phyloP scores from a whole-genome alignment of 2,888 invertebrate genomes.

The Phyllotreta striolata region DNA sequence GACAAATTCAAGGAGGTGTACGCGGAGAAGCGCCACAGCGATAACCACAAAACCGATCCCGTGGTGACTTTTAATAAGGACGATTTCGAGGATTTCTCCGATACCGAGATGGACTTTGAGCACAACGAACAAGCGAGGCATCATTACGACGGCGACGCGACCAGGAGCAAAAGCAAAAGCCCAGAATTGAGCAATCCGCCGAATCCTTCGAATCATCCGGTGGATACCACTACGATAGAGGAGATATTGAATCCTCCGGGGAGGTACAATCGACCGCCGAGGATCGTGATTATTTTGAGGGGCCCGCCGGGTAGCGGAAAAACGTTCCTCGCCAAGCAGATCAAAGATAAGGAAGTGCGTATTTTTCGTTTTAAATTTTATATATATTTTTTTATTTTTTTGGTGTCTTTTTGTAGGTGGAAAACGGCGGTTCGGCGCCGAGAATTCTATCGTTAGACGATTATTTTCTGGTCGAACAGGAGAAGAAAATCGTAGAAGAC shows the following conservation, averaged over 20 bases:
- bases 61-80: slow-evolving; percentile 12
- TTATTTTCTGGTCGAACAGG: slow-evolving; percentile 91
- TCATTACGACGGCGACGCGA: slow-evolving; percentile 18
- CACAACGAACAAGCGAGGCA: slow-evolving; percentile 35
- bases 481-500: slow-evolving; percentile 74
- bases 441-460: slow-evolving; percentile 94
- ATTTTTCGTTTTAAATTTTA: slow-evolving; percentile 6
- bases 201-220: slow-evolving; percentile 34
- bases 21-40: slow-evolving; percentile 3
- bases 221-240: slow-evolving; percentile 67
- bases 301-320: slow-evolving; percentile 97
- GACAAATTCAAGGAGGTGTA: neutral
- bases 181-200: slow-evolving; percentile 41
- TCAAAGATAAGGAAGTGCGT: slow-evolving; percentile 78
- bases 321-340: slow-evolving; percentile 86
- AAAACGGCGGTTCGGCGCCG: slow-evolving; percentile 87
- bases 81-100: slow-evolving; percentile 48
- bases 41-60: neutral
- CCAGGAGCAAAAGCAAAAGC: slow-evolving; percentile 33
- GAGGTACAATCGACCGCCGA: slow-evolving; percentile 77
- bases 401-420: slow-evolving; percentile 63
- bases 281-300: slow-evolving; percentile 87
- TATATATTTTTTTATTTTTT: slow-evolving; percentile 4
- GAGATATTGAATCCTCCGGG: slow-evolving; percentile 85
- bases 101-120: slow-evolving; percentile 45